A percentile compares a stretch with the other conserved stretches of the same genome.
Conservation (phyloP, 2,113 vertebrate genomes). For the Murina feae region DNA sequence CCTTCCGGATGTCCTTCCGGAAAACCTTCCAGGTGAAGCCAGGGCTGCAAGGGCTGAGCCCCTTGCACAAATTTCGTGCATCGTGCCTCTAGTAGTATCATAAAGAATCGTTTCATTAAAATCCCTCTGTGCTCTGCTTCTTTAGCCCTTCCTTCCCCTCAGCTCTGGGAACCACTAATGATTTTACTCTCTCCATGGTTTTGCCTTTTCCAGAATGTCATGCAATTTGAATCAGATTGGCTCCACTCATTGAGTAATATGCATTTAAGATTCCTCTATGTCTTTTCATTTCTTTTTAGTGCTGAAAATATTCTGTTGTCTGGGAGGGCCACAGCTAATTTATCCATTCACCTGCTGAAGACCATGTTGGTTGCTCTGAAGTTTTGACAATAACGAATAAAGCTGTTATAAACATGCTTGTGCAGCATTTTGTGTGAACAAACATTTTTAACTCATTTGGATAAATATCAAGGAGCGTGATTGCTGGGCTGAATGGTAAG, state of each 20-base stretch:
- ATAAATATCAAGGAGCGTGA: background rate
- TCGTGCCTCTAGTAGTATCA: too few relatives aligned
- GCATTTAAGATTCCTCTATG: background rate
- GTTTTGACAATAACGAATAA: background rate
- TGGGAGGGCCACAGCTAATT: background rate
- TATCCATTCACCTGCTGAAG: background rate
- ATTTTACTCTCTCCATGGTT: background rate
- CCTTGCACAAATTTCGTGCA: too few relatives aligned
- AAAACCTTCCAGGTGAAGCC: too few relatives aligned
- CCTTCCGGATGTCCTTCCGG: too few relatives aligned
- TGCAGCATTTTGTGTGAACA: background rate
- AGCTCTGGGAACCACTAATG: background rate
- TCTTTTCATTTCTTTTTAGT: background rate
- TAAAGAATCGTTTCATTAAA: background rate
- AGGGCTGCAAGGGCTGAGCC: too few relatives aligned
- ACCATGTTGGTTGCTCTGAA: background rate
- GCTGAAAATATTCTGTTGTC: background rate
- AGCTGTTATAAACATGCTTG: background rate
- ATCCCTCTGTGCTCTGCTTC: background rate
- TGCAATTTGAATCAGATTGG: background rate
- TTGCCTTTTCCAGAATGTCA: background rate
- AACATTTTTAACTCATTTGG: background rate
- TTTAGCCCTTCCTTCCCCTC: rapidly evolving
- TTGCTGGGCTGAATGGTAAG: background rate
- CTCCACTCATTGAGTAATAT: background rate